Conservation (phyloP, 2,888 invertebrate species). For the Chirona hameri region DNA sequence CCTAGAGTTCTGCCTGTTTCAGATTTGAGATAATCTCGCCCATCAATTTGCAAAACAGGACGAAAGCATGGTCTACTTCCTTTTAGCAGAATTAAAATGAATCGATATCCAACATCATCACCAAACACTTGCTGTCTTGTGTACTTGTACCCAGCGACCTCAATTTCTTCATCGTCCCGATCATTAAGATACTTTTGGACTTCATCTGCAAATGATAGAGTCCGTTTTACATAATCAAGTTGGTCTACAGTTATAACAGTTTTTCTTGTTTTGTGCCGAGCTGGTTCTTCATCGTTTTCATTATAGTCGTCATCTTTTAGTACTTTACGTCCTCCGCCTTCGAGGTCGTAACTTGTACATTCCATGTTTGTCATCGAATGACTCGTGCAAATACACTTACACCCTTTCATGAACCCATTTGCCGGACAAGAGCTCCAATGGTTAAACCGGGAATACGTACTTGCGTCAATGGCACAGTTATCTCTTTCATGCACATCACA, state of each 20-base stretch:
- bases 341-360: not conserved
- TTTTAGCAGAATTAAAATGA: not conserved
- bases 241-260: not conserved
- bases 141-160: not conserved
- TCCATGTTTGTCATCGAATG: not conserved
- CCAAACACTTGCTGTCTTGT: conserved; percentile 1
- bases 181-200: not conserved
- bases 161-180: not conserved
- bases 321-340: not conserved
- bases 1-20: not conserved
- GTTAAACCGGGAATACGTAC: not conserved
- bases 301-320: not conserved
- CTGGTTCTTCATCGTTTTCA: not conserved
- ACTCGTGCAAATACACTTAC: not conserved
- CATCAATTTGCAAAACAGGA: not conserved
- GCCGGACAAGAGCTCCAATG: not conserved
- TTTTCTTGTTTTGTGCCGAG: not conserved
- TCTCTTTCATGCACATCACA: not conserved
- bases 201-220: not conserved
- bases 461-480: not conserved
- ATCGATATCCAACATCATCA: not conserved
- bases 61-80: not conserved
- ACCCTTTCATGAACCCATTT: not conserved
- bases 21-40: not conserved
- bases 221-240: not conserved